Conservation (phyloP, 2,888 invertebrate genomes). For the Drosophila anomalata region DNA sequence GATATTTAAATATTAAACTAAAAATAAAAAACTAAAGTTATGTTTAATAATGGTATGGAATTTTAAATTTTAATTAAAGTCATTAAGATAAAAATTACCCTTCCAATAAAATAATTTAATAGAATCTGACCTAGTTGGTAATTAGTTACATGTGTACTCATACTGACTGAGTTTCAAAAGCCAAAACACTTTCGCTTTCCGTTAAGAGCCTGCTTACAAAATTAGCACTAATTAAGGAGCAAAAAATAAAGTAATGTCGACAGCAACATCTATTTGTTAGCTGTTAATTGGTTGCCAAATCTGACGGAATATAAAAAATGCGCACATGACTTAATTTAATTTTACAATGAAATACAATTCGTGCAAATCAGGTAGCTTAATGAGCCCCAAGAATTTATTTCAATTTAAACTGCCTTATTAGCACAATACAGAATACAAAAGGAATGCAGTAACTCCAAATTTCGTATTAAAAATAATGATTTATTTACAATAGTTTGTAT, state of each 20-base stretch:
- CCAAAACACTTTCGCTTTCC: conserved; percentile 38
- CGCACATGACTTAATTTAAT: conserved; percentile 70
- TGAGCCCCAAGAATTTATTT: conserved; percentile 60
- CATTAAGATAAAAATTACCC: too few relatives aligned
- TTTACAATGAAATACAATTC: conserved; percentile 31
- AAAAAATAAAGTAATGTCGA: conserved; percentile 26
- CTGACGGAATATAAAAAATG: conserved; percentile 38
- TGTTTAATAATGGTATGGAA: too few relatives aligned
- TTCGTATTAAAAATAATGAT: conserved; percentile 42
- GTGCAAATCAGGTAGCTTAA: conserved; percentile 43
- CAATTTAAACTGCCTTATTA: conserved; percentile 70
- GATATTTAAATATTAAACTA: too few relatives aligned
- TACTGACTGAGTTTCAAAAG: background rate
- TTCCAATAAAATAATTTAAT: background rate
- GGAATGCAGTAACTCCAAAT: conserved; percentile 66
- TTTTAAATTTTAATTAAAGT: too few relatives aligned
- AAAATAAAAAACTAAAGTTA: too few relatives aligned
- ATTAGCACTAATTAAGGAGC: conserved; percentile 47
- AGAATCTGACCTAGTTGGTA: conserved; percentile 5
- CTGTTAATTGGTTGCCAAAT: conserved; percentile 73
- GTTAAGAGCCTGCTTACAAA: conserved; percentile 8
- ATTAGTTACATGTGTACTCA: conserved; percentile 51
- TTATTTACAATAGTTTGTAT: conserved; percentile 6
- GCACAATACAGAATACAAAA: conserved; percentile 27
- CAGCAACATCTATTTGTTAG: conserved; percentile 70